These are phyloP conservation scores for Chionis minor DNA, from an alignment of 2,113 vertebrate species.

Conservation along the genomic window DNA sequence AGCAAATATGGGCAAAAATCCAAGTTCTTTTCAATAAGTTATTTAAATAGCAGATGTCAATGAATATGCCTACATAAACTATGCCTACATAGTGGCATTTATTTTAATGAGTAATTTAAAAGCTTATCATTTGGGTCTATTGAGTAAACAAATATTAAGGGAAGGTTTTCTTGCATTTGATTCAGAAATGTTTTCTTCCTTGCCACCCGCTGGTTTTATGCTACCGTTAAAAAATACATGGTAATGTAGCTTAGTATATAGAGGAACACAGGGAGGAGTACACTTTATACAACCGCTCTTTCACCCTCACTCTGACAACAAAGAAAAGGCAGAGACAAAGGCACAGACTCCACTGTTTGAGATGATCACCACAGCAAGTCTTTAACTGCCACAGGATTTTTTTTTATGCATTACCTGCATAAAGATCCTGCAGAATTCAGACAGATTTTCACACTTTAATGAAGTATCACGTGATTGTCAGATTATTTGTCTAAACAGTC, in stretches of 20 bases:
- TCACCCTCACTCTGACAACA: background rate
- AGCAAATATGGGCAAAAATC: slow-evolving; percentile 6
- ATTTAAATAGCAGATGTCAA: slow-evolving; percentile 32
- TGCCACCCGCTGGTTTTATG: background rate
- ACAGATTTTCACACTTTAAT: background rate
- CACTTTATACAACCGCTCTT: background rate
- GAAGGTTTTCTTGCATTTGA: background rate
- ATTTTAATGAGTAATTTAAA: slow-evolving; percentile 23
- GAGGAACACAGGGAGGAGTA: background rate
- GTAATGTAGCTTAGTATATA: background rate
- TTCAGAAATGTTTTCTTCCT: slow-evolving; percentile 16
- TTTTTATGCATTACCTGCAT: background rate
- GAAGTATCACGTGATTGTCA: background rate
- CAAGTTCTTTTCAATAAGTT: background rate
- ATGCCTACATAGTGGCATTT: background rate
- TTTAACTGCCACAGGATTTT: background rate
- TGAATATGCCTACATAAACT: slow-evolving; percentile 11
- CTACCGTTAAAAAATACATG: background rate
- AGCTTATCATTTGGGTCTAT: background rate
- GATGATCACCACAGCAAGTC: background rate
- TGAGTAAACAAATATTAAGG: slow-evolving; percentile 18
- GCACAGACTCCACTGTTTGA: background rate
- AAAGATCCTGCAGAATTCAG: background rate
- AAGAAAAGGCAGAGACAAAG: background rate
- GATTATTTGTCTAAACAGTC: background rate